These are phyloP conservation scores for Tragelaphus scriptus DNA, from an alignment of 2,113 vertebrate genomes.

Conservation along the genomic window DNA sequence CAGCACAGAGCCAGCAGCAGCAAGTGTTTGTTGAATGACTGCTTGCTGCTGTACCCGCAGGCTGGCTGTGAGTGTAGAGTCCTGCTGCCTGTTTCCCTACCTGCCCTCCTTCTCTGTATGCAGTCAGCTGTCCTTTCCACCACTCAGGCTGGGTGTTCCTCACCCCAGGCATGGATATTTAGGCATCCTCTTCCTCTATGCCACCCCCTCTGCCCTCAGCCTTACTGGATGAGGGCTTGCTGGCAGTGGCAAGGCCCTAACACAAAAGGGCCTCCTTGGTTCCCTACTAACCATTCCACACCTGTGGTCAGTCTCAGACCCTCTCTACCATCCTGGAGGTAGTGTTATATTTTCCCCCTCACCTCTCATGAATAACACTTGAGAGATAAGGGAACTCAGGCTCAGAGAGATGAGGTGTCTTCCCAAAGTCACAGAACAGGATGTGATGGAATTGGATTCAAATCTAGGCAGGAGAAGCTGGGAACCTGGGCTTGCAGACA, in stretches of 20 bases:
- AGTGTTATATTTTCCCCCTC: background rate
- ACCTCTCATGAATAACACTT: background rate
- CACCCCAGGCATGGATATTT: background rate
- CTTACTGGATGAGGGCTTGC: background rate
- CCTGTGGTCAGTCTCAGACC: background rate
- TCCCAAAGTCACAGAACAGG: background rate
- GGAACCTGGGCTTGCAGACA: background rate
- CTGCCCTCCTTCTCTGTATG: background rate
- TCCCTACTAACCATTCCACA: background rate
- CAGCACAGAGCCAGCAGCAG: background rate
- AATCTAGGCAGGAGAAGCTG: background rate
- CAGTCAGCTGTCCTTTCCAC: background rate
- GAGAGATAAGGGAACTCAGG: background rate
- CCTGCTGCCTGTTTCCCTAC: background rate
- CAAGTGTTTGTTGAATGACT: background rate
- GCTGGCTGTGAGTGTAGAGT: background rate
- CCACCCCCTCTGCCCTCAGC: background rate
- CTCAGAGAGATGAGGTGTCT: background rate
- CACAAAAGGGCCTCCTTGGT: background rate
- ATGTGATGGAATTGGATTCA: background rate
- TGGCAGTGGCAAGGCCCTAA: background rate
- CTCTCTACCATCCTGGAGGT: background rate
- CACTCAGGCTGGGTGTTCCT: background rate
- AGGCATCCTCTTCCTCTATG: background rate
- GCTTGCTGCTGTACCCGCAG: background rate